phyloP scores from a whole-genome alignment of 2,888 invertebrate genomes.

The Nezara viridula region DNA sequence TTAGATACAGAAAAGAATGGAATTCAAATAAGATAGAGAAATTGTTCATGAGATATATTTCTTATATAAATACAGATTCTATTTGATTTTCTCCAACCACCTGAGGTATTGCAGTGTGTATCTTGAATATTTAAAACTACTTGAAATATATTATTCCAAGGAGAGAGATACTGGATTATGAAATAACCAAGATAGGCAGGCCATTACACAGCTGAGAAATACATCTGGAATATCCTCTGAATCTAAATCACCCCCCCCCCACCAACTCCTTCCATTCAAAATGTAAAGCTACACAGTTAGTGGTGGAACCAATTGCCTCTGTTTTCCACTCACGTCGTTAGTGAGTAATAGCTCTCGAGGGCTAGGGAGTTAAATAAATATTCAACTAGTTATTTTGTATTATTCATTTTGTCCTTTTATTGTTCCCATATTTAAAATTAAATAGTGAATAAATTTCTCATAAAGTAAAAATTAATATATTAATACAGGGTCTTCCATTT shows the following conservation, averaged over 20 bases:
- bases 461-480: too few species aligned
- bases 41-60: neutral
- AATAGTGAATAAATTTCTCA: too few species aligned
- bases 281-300: constrained; percentile 4
- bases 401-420: neutral
- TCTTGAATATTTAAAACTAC: neutral
- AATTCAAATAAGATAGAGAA: neutral
- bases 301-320: neutral
- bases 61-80: neutral
- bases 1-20: neutral
- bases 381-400: neutral
- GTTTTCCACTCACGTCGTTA: neutral
- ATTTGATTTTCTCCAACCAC: neutral
- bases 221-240: neutral
- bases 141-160: neutral
- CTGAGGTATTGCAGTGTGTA: neutral
- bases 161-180: neutral
- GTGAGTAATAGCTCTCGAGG: neutral
- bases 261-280: neutral
- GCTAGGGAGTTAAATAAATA: neutral
- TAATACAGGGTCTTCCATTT: too few species aligned
- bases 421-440: too few species aligned
- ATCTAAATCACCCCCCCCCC: neutral
- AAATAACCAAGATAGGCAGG: neutral
- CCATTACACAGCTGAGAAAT: neutral